Conservation (phyloP, 2,113 vertebrate genomes). For the Seriola quinqueradiata region DNA sequence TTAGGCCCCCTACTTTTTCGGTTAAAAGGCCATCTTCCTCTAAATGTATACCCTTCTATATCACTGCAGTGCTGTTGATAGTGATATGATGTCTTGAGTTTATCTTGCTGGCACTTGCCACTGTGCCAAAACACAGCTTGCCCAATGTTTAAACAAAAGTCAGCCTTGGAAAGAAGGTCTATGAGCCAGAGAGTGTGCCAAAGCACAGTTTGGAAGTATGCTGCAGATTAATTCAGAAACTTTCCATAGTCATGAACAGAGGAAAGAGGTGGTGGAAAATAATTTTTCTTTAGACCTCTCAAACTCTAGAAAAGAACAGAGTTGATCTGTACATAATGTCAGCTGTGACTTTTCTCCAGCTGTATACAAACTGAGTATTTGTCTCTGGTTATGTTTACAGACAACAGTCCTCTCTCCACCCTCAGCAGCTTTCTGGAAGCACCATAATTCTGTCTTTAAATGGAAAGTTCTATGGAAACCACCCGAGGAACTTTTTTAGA, state of each 20-base stretch:
- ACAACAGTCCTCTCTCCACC: slow-evolving; percentile 42
- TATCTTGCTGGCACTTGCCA: slow-evolving; percentile 37
- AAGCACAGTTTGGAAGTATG: slow-evolving; percentile 52
- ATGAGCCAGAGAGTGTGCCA: slow-evolving; percentile 9
- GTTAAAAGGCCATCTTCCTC: slow-evolving; percentile 31
- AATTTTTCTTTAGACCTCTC: not conserved
- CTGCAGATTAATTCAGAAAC: slow-evolving; percentile 40
- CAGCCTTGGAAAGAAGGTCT: slow-evolving; percentile 50
- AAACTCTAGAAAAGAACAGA: slow-evolving; percentile 9
- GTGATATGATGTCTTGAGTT: slow-evolving; percentile 35
- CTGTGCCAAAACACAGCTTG: slow-evolving; percentile 33
- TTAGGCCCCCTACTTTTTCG: slow-evolving; percentile 17
- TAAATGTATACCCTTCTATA: slow-evolving; percentile 1
- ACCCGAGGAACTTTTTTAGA: slow-evolving; percentile 53
- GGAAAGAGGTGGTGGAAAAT: slow-evolving; percentile 14
- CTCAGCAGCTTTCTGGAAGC: slow-evolving; percentile 42
- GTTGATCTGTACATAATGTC: slow-evolving; percentile 15
- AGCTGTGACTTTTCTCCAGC: slow-evolving; percentile 32
- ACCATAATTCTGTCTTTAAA: slow-evolving; percentile 54
- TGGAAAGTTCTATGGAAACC: slow-evolving; percentile 70
- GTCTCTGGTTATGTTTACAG: slow-evolving; percentile 59
- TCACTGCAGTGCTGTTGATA: slow-evolving; percentile 25
- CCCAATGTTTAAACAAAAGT: slow-evolving; percentile 56
- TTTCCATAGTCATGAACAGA: slow-evolving; percentile 40
- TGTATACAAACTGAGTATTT: slow-evolving; percentile 36